These are phyloP conservation scores for Pomacea maculata DNA, from an alignment of 1,140 invertebrate species.

Conservation along the genomic window DNA sequence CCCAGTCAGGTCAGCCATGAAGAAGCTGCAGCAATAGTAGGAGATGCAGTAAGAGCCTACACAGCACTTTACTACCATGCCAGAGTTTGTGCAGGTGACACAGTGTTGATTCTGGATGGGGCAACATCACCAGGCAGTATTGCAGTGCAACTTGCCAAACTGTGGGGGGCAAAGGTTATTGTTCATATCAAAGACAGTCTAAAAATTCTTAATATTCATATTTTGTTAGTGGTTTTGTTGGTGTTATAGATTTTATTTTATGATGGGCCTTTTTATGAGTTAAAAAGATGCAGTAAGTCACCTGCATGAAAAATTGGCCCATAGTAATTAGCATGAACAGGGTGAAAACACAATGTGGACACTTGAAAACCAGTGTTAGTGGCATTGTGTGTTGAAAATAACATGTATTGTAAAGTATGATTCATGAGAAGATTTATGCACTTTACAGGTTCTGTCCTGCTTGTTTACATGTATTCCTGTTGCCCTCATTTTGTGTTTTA, in stretches of 20 bases:
- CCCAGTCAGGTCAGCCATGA: slow-evolving; percentile 65
- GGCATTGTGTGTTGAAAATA: neutral
- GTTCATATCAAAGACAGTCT: neutral
- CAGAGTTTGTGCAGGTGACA: slow-evolving; percentile 66
- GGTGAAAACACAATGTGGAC: neutral
- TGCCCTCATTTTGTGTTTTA: too few species aligned
- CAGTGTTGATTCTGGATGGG: slow-evolving; percentile 67
- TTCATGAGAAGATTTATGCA: too few species aligned
- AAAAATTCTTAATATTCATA: too few species aligned
- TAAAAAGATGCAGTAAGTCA: too few species aligned
- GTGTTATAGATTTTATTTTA: too few species aligned
- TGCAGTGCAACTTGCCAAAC: slow-evolving; percentile 65
- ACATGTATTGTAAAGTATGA: neutral
- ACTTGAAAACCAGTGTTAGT: neutral
- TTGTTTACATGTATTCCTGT: too few species aligned
- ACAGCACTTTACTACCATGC: slow-evolving; percentile 68
- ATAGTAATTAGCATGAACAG: neutral
- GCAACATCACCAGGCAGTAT: slow-evolving; percentile 65
- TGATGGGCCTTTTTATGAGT: too few species aligned
- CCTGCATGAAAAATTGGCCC: too few species aligned
- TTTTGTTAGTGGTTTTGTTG: too few species aligned
- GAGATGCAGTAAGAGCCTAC: slow-evolving; percentile 67
- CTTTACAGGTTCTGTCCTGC: too few species aligned
- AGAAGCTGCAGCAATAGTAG: slow-evolving; percentile 66
- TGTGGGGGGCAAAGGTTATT: slow-evolving; percentile 67